Conservation (phyloP, 2,888 invertebrate genomes). For the Chalcosyrphus nemorum region DNA sequence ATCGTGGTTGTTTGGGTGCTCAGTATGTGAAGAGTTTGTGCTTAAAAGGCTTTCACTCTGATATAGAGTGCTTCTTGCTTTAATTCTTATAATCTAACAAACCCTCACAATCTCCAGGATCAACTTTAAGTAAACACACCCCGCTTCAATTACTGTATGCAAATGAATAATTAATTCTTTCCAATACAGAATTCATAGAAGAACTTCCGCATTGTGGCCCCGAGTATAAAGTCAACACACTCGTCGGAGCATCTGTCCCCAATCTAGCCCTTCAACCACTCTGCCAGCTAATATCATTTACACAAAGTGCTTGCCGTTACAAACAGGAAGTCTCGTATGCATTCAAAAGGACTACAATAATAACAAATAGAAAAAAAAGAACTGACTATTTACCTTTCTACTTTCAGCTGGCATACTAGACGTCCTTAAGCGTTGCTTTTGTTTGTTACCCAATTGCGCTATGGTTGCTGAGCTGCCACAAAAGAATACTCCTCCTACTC, state of each 20-base stretch:
- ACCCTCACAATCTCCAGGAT: not conserved
- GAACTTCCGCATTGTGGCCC: not conserved
- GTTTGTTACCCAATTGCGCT: slow-evolving; percentile 76
- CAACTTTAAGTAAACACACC: not conserved
- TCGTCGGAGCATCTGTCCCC: not conserved
- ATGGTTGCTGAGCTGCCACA: slow-evolving; percentile 77
- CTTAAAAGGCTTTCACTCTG: no score
- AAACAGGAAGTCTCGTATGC: slow-evolving; percentile 1
- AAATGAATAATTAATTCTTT: slow-evolving; percentile 34
- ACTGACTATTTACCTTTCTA: slow-evolving; percentile 78
- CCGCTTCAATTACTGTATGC: slow-evolving; percentile 5
- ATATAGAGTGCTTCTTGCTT: no score
- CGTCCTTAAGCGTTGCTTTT: slow-evolving; percentile 80
- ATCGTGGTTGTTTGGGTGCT: no score
- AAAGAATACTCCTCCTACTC: slow-evolving; percentile 61
- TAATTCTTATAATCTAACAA: no score
- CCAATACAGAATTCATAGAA: not conserved
- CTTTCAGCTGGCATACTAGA: slow-evolving; percentile 82
- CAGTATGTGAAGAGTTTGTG: no score
- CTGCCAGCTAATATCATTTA: slow-evolving; percentile 31
- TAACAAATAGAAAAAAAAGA: not conserved
- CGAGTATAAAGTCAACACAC: not conserved
- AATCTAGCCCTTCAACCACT: not conserved
- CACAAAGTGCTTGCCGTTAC: slow-evolving; percentile 29
- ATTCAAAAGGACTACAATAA: slow-evolving; percentile 6